Evolutionary conservation across 2,113 vertebrate genomes (phyloP).

Genomic region (Dendropsophus ebraccatus): DNA sequence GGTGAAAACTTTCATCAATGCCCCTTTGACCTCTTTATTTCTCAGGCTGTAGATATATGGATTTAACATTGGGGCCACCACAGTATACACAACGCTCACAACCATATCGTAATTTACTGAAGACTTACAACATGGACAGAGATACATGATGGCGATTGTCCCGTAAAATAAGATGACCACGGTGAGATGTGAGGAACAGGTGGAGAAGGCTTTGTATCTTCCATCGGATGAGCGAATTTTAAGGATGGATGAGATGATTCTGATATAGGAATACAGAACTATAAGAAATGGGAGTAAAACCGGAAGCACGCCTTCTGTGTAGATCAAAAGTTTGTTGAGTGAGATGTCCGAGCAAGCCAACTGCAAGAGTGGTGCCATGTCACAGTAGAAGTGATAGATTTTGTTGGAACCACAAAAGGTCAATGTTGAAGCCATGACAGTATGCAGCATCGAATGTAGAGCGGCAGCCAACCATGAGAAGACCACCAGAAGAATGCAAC

Average conservation of each 20-base stretch:
- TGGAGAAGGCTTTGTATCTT: constrained; percentile 43
- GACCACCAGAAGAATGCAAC: constrained; percentile 29
- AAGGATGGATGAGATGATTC: constrained; percentile 44
- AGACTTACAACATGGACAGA: constrained; percentile 25
- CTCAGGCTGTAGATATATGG: constrained; percentile 48
- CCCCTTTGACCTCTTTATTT: constrained; percentile 50
- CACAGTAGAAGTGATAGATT: constrained; percentile 51
- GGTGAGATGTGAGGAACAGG: constrained; percentile 48
- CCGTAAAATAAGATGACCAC: constrained; percentile 48
- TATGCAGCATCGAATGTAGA: constrained; percentile 35
- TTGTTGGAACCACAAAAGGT: constrained; percentile 38
- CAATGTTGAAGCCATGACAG: constrained; percentile 16
- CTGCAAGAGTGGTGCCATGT: constrained; percentile 38
- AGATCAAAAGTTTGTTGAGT: constrained; percentile 45
- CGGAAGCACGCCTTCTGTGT: constrained; percentile 30
- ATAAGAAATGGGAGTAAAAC: constrained; percentile 34
- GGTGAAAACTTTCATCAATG: constrained; percentile 16
- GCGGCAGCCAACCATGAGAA: constrained; percentile 29
- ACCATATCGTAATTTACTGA: constrained; percentile 29
- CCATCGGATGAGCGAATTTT: constrained; percentile 26
- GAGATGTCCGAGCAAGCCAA: constrained; percentile 29
- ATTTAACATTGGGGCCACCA: constrained; percentile 49
- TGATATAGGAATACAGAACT: constrained; percentile 14
- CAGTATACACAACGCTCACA: constrained; percentile 41
- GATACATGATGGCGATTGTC: constrained; percentile 49